Evolutionary conservation across 2,113 vertebrate genomes (phyloP), one percentile per base, ranked within the genome.

Genomic region (Grallaria varia): DNA sequence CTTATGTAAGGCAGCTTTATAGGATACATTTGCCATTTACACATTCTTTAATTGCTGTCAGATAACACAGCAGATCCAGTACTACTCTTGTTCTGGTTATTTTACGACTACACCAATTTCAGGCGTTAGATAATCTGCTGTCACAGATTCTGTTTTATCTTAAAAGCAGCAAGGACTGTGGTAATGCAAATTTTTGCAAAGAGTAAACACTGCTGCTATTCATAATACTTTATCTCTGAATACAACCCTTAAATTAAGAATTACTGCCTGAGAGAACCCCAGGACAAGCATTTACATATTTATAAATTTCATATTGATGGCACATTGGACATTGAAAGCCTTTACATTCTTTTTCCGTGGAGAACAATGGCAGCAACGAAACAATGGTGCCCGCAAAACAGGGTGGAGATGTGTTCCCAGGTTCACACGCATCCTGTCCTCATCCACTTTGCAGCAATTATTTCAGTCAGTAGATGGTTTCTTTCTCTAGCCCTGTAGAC

Each of bases 391-490:
- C 49, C 74, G 24, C 22, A 56, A 31, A 77, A 16, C 17, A 56
- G 8, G 13, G 10, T 63, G 35, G 56, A 45, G 55, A 33, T 62
- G 24, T 25, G 15, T 39, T 89, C 55, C 49, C 45, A 35, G 37
- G 37, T 37, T 67, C 9, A 10, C 2, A 4, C 0, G 0, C 28
- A 12, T 8, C 44, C 82, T 71, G 6, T 71, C 7, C 7, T 13
- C 4, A 1, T 60, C 37, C 25, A 40, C n/a, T 24, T 45, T 73
- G 28, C 19, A 58, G 45, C 18, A 64, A 31, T 47, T 74, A 13
- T 33, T 90, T 78, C 27, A 44, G 1, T 49, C 35, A 49, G 9
- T 6, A 37, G 9, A 87, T 5, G 7, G 2, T 89, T 58, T 68
- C 14, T 56, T 87, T 63, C 25, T 59, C 35, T 12, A 24, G 30